These are phyloP conservation scores for Chrysina gloriosa DNA, from an alignment of 2,888 invertebrate species.

Conservation along the genomic window DNA sequence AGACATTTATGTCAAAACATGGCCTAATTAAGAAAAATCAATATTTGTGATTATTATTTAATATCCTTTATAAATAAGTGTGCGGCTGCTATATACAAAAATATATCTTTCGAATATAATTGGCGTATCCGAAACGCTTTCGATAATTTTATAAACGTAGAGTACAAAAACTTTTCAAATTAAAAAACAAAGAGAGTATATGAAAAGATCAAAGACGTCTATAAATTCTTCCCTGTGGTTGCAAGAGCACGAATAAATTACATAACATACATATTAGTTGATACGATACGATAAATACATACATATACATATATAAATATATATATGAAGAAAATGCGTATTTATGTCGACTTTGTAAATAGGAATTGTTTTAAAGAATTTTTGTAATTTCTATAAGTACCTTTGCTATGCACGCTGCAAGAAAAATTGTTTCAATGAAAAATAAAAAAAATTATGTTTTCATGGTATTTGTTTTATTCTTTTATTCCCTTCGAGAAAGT, in stretches of 20 bases:
- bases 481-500: background rate
- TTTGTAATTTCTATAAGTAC: slow-evolving; percentile 51
- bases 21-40: too few relatives aligned
- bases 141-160: slow-evolving; percentile 24
- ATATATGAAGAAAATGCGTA: slow-evolving; percentile 10
- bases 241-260: background rate
- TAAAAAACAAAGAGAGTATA: background rate
- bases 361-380: slow-evolving; percentile 42
- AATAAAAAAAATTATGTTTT: slow-evolving; percentile 27
- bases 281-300: background rate
- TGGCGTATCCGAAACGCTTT: too few relatives aligned
- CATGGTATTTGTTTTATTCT: slow-evolving; percentile 11
- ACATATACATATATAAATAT: background rate
- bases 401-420: slow-evolving; percentile 53
- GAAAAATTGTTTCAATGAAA: slow-evolving; percentile 40
- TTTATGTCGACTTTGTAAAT: slow-evolving; percentile 36
- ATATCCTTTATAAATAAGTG: background rate
- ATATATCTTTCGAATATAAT: background rate
- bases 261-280: background rate
- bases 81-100: background rate
- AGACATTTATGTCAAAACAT: too few relatives aligned
- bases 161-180: slow-evolving; percentile 30
- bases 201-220: background rate
- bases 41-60: too few relatives aligned
- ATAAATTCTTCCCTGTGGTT: slow-evolving; percentile 10